These are phyloP conservation scores for Diadophis punctatus DNA, from an alignment of 2,113 vertebrate genomes.

Conservation along the genomic window DNA sequence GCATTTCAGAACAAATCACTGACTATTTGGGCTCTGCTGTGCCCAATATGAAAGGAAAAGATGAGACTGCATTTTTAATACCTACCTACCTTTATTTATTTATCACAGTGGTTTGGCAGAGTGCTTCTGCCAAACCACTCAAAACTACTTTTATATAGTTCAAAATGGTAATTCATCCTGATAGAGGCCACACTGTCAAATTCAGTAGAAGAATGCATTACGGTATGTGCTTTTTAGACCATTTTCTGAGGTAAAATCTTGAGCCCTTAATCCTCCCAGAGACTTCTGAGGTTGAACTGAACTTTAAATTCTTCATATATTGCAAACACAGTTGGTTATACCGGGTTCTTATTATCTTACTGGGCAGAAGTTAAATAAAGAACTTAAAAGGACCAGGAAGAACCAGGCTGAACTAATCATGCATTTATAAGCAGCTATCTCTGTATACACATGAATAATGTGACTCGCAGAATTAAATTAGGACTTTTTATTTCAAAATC, in stretches of 20 bases:
- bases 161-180: not conserved
- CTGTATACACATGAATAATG: not conserved
- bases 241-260: not conserved
- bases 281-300: not conserved
- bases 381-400: not conserved
- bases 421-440: not conserved
- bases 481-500: not conserved
- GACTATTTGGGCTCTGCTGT: not conserved
- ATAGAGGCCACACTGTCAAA: not conserved
- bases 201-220: not conserved
- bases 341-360: not conserved
- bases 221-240: not conserved
- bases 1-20: not conserved
- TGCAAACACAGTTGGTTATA: not conserved
- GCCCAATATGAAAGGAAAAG: not conserved
- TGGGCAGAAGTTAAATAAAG: not conserved
- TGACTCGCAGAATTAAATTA: not conserved
- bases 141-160: not conserved
- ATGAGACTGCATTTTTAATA: not conserved
- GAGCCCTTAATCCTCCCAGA: not conserved
- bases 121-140: not conserved
- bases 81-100: not conserved
- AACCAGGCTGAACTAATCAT: not conserved
- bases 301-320: not conserved
- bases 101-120: too few relatives aligned